Percentiles rank a stretch among this genome's conserved stretches.
phyloP scores from a whole-genome alignment of 2,113 vertebrate species.

The Ctenodactylus gundi region DNA sequence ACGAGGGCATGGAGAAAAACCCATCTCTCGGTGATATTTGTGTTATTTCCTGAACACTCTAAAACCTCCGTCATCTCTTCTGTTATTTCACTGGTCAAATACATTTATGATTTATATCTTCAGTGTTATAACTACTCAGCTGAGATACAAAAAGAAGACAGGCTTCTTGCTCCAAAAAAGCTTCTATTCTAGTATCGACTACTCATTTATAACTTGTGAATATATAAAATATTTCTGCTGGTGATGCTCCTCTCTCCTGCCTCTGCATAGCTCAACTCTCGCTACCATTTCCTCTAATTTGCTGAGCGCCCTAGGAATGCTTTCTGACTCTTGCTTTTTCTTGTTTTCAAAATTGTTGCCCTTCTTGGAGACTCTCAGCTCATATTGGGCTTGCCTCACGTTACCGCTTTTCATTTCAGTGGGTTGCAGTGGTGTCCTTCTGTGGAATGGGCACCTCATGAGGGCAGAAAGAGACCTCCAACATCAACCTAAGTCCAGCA shows the following conservation, averaged over 20 bases:
- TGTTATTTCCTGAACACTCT: neutral
- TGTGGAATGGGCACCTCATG: neutral
- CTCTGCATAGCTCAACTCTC: neutral
- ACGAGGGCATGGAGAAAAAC: neutral
- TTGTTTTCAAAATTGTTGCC: neutral
- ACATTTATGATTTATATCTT: neutral
- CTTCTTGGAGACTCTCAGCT: neutral
- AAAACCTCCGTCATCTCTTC: neutral
- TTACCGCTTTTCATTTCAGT: neutral
- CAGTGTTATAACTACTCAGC: neutral
- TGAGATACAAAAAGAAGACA: neutral
- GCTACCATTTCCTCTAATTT: neutral
- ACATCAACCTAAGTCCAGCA: neutral
- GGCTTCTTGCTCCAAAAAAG: neutral
- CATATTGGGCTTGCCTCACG: neutral
- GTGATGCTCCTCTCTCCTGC: neutral
- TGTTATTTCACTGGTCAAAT: neutral
- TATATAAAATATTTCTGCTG: neutral
- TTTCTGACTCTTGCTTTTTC: neutral
- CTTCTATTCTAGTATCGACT: neutral
- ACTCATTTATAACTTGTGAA: neutral
- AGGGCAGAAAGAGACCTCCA: neutral
- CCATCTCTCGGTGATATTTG: neutral
- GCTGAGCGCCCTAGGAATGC: neutral
- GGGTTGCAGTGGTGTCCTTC: neutral